A percentile compares a stretch with the other conserved stretches of the same genome.
Conservation (phyloP, 2,888 invertebrate genomes). For the Cheilosia urbana region DNA sequence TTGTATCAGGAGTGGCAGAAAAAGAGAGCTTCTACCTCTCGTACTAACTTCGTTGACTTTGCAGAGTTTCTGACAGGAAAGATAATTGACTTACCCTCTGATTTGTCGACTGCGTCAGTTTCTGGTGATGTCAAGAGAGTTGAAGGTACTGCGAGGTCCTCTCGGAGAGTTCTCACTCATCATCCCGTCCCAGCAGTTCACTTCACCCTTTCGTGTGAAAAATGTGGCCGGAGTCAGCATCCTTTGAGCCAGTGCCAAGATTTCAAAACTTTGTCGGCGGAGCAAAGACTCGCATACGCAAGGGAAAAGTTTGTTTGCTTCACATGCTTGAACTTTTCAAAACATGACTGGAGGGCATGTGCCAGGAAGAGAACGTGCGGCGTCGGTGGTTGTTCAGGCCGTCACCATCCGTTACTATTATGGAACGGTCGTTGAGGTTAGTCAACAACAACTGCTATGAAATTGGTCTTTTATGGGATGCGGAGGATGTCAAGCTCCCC, state of each 20-base stretch:
- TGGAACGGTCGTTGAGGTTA: slow-evolving; percentile 17
- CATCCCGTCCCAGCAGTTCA: slow-evolving; percentile 1
- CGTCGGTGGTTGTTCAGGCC: not conserved
- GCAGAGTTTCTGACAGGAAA: not conserved
- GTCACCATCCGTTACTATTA: slow-evolving; percentile 12
- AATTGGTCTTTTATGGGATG: slow-evolving; percentile 9
- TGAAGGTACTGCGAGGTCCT: not conserved
- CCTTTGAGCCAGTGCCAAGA: not conserved
- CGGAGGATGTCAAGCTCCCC: not conserved
- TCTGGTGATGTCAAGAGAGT: not conserved
- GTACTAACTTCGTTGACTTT: not conserved
- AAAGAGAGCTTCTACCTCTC: not conserved
- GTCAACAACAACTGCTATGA: slow-evolving; percentile 3
- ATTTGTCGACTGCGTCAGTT: not conserved
- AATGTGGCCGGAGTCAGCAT: not conserved
- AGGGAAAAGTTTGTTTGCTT: slow-evolving; percentile 15
- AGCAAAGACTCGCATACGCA: slow-evolving; percentile 2
- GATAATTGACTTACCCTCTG: not conserved
- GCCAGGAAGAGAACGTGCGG: slow-evolving; percentile 17
- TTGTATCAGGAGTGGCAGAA: not conserved
- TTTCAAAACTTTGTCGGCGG: not conserved
- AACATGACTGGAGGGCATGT: slow-evolving; percentile 17
- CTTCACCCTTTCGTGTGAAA: not conserved
- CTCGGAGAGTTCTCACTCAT: not conserved
- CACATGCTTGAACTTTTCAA: slow-evolving; percentile 7